phyloP scores from a whole-genome alignment of 2,113 vertebrate species.

The Alectura lathami region DNA sequence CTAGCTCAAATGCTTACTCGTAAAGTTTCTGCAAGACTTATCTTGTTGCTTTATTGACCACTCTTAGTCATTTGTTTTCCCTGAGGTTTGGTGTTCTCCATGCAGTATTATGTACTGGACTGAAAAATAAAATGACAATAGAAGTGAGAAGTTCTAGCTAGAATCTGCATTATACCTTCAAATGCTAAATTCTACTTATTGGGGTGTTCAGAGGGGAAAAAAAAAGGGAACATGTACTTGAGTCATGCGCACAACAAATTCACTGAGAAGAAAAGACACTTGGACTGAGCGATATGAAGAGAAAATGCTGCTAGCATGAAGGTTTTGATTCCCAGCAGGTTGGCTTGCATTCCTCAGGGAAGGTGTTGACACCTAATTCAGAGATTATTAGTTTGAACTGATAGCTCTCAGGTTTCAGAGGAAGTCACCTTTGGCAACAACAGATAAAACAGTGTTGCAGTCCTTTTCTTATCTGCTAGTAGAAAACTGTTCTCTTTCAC shows the following conservation, averaged over 20 bases:
- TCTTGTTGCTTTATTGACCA: background rate
- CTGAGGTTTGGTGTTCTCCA: background rate
- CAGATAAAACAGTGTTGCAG: background rate
- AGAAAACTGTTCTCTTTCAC: background rate
- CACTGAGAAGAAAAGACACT: background rate
- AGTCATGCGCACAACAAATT: background rate
- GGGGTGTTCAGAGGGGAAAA: background rate
- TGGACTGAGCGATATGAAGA: background rate
- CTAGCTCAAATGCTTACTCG: background rate
- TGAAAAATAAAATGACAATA: background rate
- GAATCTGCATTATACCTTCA: background rate
- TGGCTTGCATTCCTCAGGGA: background rate
- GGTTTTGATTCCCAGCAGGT: background rate
- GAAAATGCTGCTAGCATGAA: background rate
- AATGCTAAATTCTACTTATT: background rate
- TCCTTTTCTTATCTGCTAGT: background rate
- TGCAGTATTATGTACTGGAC: background rate
- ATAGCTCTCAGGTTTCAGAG: background rate
- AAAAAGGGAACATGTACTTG: background rate
- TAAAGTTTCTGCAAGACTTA: background rate
- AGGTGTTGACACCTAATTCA: background rate
- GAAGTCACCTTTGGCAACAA: background rate
- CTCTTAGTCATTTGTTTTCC: background rate
- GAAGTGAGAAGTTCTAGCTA: background rate
- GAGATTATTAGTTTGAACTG: background rate